Evolutionary conservation across 2,888 invertebrate species (phyloP).

Genomic region (Lysandra coridon): DNA sequence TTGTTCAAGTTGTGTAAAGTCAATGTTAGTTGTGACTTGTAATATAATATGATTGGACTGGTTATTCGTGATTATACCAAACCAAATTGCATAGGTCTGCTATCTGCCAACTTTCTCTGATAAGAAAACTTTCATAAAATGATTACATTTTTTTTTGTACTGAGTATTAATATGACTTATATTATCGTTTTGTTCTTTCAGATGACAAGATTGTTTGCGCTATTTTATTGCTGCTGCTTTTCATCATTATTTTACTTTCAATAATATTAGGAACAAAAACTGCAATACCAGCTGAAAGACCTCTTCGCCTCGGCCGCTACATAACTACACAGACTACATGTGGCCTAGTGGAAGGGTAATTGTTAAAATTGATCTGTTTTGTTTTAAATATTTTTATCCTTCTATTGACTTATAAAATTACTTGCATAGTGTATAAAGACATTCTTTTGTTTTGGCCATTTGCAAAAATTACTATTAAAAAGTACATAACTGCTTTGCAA

Average conservation of each 20-base stretch:
- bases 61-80: not conserved
- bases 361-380: conserved; percentile 18
- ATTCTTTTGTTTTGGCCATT: too few relatives aligned
- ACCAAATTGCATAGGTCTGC: not conserved
- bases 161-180: not conserved
- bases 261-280: conserved; percentile 80
- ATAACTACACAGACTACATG: conserved; percentile 88
- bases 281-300: conserved; percentile 77
- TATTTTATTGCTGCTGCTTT: conserved; percentile 81
- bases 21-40: too few relatives aligned
- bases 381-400: conserved; percentile 17
- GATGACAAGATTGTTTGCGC: conserved; percentile 81
- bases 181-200: conserved; percentile 42
- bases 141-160: not conserved
- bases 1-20: too few relatives aligned
- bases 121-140: not conserved
- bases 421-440: not conserved
- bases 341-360: conserved; percentile 88
- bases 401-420: not conserved
- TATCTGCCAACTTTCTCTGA: not conserved
- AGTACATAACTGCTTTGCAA: not conserved
- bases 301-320: conserved; percentile 86
- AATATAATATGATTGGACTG: not conserved
- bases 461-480: too few relatives aligned
- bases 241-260: conserved; percentile 82